Evolutionary conservation across 2,888 invertebrate genomes (phyloP).

Genomic region (Eupithecia centaureata): DNA sequence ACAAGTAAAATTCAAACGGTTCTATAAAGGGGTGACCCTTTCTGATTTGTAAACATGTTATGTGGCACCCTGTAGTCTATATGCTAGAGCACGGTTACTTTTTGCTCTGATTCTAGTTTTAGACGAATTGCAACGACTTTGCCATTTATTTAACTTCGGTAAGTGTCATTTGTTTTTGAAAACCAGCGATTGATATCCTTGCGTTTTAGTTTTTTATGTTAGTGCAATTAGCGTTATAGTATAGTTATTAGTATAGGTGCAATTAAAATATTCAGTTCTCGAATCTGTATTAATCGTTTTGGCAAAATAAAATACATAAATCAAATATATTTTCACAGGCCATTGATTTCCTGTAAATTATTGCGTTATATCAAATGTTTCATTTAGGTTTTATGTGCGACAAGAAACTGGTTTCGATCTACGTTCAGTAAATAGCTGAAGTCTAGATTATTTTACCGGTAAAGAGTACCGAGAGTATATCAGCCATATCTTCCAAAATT

Average conservation of each 20-base stretch:
- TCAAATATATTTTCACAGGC: background rate
- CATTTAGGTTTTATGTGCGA: background rate
- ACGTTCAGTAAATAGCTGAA: background rate
- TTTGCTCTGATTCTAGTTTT: background rate
- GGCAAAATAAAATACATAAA: too few species aligned
- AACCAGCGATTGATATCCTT: background rate
- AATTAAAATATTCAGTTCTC: conserved; percentile 30
- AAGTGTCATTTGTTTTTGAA: background rate
- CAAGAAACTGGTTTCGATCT: background rate
- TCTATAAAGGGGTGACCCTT: too few species aligned
- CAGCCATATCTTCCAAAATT: background rate
- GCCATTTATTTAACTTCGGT: background rate
- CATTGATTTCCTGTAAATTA: conserved; percentile 2
- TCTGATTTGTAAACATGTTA: too few species aligned
- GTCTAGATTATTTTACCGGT: background rate
- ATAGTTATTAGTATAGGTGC: background rate
- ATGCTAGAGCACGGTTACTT: background rate
- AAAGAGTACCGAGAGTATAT: background rate
- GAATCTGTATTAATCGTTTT: conserved; percentile 17
- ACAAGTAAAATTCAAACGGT: too few species aligned
- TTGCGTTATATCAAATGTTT: background rate
- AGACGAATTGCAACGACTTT: background rate
- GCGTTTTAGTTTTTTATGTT: background rate
- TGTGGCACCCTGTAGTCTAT: too few species aligned
- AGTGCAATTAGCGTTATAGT: conserved; percentile 11